Conservation (phyloP, 2,113 vertebrate species). For the Xenopus borealis region DNA sequence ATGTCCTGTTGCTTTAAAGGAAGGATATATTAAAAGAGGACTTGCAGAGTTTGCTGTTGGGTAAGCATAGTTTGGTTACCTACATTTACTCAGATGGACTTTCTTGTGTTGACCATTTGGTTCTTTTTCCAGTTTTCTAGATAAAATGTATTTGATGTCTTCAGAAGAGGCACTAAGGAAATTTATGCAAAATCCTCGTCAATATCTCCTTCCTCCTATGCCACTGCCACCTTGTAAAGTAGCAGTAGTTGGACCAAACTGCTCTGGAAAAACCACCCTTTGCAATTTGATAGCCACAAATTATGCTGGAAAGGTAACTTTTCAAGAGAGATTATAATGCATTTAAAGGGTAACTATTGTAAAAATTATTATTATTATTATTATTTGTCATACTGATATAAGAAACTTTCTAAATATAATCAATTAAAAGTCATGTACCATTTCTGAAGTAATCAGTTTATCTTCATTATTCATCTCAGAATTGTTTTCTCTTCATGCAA, state of each 20-base stretch:
- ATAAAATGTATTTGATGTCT: constrained; percentile 85
- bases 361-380: no score
- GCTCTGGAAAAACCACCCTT: constrained; percentile 79
- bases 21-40: constrained; percentile 73
- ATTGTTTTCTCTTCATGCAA: no score
- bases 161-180: constrained; percentile 70
- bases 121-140: constrained; percentile 78
- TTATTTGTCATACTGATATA: no score
- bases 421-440: no score
- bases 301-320: constrained; percentile 69
- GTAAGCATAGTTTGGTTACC: constrained; percentile 55
- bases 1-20: constrained; percentile 85
- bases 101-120: not conserved
- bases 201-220: constrained; percentile 86
- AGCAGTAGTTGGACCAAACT: constrained; percentile 74
- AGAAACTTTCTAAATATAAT: no score
- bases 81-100: no score
- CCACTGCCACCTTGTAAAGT: constrained; percentile 81
- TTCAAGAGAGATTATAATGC: not conserved
- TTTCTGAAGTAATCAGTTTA: no score
- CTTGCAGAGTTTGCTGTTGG: constrained; percentile 73
- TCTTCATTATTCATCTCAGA: no score
- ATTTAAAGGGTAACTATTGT: no score
- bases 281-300: constrained; percentile 70
- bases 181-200: constrained; percentile 78